phyloP scores from a whole-genome alignment of 2,113 vertebrate species.

The Erythrolamprus reginae region DNA sequence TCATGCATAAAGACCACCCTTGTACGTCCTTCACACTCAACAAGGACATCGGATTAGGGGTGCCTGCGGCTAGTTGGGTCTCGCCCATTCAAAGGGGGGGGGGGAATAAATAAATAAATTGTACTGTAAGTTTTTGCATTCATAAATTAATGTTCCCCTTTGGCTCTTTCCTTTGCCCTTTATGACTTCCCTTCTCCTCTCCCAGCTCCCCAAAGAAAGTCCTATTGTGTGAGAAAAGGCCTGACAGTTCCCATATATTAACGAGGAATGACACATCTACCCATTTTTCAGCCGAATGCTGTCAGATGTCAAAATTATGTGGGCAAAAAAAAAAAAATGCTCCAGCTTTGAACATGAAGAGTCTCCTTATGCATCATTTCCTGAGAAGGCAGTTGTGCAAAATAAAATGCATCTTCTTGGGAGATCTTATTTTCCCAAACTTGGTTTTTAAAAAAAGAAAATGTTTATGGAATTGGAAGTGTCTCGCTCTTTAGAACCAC shows the following conservation, averaged over 20 bases:
- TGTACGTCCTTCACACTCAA: conserved; percentile 52
- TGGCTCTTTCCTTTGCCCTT: conserved; percentile 58
- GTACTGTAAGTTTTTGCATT: conserved; percentile 70
- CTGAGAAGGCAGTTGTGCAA: background rate
- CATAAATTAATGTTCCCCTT: conserved; percentile 62
- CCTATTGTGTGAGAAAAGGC: conserved; percentile 59
- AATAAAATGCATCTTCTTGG: background rate
- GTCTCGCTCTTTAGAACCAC: background rate
- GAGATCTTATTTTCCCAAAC: background rate
- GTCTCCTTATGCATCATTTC: background rate
- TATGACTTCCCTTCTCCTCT: conserved; percentile 61
- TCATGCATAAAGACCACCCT: conserved; percentile 51
- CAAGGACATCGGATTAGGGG: conserved; percentile 46
- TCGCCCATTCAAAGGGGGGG: conserved; percentile 47
- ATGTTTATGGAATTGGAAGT: background rate
- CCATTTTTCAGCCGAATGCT: conserved; percentile 49
- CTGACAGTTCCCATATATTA: conserved; percentile 56
- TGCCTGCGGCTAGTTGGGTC: conserved; percentile 57
- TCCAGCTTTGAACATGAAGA: conserved; percentile 19
- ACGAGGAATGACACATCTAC: conserved; percentile 64
- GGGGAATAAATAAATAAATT: conserved; percentile 27
- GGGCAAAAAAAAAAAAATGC: conserved; percentile 35
- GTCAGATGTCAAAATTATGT: conserved; percentile 4
- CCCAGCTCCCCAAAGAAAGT: conserved; percentile 61
- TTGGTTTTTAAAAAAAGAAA: background rate